Evolutionary conservation across 2,797 vertebrate species (phyloP), one percentile per base, ranked within the genome.

Genomic region (Paratrypauchen microcephalus): DNA sequence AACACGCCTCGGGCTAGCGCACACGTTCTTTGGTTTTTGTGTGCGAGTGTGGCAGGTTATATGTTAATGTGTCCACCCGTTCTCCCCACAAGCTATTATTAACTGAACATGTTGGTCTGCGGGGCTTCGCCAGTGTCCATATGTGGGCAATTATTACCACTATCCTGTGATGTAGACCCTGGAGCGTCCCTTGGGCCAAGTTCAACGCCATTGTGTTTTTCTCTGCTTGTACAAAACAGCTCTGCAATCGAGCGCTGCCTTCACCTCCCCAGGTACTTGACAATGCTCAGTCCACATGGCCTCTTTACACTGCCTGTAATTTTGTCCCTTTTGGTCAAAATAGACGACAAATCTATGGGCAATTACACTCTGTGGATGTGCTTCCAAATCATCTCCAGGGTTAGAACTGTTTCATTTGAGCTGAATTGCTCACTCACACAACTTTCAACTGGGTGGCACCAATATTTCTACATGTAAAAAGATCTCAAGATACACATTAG

Each of bases 201-300:
- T 84, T 85, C 71, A 82, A 76, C 78, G 75, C 68, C 75, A 75
- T 82, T 64, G 70, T 83, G 77, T 83, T 81, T 56, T 83, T 79
- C 81, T 71, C 77, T 79, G 41, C 2, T 1, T 65, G 84, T 69
- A 85, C 65, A 82, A 82, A 83, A 80, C 68, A 74, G 65, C 68
- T 83, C 66, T 83, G 56, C 78, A 74, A 75, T 83, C 66, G 68
- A 66, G 26, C 56, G 69, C 68, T 60, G 58, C 76, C 61, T 77
- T 57, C 45, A 60, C 9, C 41, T 73, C 59, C 73, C 72, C 50
- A 69, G 72, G 47, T 80, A 39, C 67, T 67, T 73, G 58, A 77
- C 70, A 47, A 71, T 71, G 41, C 26, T 30, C 28, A 62, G 56
- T 68, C 50, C 47, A 48, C 41, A 52, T 41, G 48, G 52, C 63